These are phyloP conservation scores for Cryptophagus acutangulus DNA, from an alignment of 2,888 invertebrate species.

Conservation along the genomic window DNA sequence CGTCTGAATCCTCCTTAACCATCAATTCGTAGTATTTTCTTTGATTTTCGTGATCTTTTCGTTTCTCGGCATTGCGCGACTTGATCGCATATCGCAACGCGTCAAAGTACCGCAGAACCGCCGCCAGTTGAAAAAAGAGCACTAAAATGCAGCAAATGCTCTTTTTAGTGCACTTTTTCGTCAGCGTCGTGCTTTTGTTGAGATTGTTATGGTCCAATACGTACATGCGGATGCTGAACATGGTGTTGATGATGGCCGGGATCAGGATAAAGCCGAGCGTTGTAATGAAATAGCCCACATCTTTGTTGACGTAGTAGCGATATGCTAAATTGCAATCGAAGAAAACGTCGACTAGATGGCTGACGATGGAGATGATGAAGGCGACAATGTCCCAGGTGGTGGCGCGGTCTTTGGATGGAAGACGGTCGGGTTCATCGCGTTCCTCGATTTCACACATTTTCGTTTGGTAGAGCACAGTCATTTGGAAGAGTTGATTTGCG, in stretches of 20 bases:
- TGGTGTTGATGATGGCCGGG: constrained; percentile 70
- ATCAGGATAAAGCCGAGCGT: constrained; percentile 67
- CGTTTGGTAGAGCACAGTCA: constrained; percentile 38
- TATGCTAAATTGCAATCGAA: constrained; percentile 67
- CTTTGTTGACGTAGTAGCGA: constrained; percentile 55
- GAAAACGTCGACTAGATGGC: constrained; percentile 64
- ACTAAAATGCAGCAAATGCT: constrained; percentile 58
- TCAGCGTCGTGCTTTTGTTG: constrained; percentile 51
- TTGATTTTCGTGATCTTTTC: constrained; percentile 56
- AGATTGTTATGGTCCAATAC: constrained; percentile 54
- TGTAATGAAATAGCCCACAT: constrained; percentile 60
- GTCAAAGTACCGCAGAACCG: constrained; percentile 63
- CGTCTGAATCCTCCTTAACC: constrained; percentile 76
- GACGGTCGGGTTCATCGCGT: constrained; percentile 56
- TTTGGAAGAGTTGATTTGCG: too few species aligned
- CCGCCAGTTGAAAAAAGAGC: constrained; percentile 67
- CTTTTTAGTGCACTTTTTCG: constrained; percentile 56
- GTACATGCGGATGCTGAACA: constrained; percentile 69
- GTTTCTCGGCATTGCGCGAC: constrained; percentile 58
- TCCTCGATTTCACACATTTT: constrained; percentile 46
- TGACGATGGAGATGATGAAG: constrained; percentile 61
- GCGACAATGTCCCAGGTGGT: constrained; percentile 60
- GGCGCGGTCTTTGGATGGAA: constrained; percentile 56
- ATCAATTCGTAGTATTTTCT: constrained; percentile 65
- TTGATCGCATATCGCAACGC: constrained; percentile 61